phyloP scores from a whole-genome alignment of 1,140 invertebrate genomes.

The Micrasema longulum region DNA sequence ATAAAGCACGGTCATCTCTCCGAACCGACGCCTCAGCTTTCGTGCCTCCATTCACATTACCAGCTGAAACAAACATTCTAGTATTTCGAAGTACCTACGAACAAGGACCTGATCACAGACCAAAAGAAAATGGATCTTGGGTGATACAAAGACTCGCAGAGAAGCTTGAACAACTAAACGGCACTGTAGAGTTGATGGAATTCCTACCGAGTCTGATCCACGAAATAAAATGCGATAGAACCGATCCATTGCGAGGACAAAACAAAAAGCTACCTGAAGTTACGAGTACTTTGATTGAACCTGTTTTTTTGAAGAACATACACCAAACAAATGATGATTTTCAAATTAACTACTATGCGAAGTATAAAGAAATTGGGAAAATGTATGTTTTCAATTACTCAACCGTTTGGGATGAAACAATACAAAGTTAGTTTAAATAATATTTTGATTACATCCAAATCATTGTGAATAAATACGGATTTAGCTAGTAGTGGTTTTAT shows the following conservation, averaged over 20 bases:
- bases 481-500: too few relatives aligned
- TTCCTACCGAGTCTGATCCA: neutral
- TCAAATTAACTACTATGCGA: too few relatives aligned
- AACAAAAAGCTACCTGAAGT: conserved; percentile 17
- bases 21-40: neutral
- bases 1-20: too few relatives aligned
- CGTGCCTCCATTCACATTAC: neutral
- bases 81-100: conserved; percentile 15
- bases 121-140: neutral
- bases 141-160: neutral
- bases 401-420: neutral
- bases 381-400: conserved; percentile 5
- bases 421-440: too few relatives aligned
- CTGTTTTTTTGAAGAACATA: neutral
- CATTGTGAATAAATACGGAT: too few relatives aligned
- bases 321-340: too few relatives aligned
- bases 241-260: neutral
- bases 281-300: neutral
- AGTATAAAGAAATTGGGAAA: conserved; percentile 7
- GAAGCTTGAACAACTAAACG: neutral
- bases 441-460: too few relatives aligned
- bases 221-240: neutral
- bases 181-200: neutral
- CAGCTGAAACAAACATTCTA: conserved; percentile 5
- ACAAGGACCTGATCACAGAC: neutral